phyloP scores from a whole-genome alignment of 1,140 invertebrate genomes.

The Paraescarpia echinospica region DNA sequence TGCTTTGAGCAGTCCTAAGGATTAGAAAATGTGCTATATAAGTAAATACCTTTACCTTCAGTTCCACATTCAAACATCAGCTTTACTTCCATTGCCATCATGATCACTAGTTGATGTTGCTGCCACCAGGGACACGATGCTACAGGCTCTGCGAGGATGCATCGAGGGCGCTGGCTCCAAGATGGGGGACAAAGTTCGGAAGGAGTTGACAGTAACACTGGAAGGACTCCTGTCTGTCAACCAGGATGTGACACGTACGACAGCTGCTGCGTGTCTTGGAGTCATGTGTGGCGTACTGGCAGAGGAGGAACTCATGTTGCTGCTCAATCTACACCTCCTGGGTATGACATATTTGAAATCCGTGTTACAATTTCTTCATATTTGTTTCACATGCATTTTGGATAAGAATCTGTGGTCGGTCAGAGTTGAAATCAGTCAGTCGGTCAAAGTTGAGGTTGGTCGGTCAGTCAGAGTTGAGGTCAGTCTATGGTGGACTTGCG shows the following conservation, averaged over 20 bases:
- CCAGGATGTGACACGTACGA: constrained; percentile 79
- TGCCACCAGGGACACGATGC: constrained; percentile 76
- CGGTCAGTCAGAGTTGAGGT: no score
- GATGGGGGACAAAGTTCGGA: constrained; percentile 79
- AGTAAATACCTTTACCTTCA: no score
- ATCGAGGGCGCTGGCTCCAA: constrained; percentile 82
- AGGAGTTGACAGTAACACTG: constrained; percentile 75
- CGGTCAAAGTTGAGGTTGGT: no score
- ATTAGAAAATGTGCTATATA: no score
- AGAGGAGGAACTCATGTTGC: constrained; percentile 72
- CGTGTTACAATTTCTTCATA: neutral
- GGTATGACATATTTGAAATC: constrained; percentile 54
- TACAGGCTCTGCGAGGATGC: constrained; percentile 84
- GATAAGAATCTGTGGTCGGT: no score
- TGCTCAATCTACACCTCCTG: constrained; percentile 76
- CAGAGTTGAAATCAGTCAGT: no score
- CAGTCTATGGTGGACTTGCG: neutral
- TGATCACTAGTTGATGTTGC: neutral
- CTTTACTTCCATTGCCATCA: neutral
- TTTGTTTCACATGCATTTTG: neutral
- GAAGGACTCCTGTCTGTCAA: constrained; percentile 68
- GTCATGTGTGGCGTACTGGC: constrained; percentile 78
- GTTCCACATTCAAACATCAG: neutral
- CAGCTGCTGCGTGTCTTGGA: constrained; percentile 85
- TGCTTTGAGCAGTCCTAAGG: no score